Evolutionary conservation across 2,113 vertebrate genomes (phyloP).

Genomic region (Alligator sinensis): DNA sequence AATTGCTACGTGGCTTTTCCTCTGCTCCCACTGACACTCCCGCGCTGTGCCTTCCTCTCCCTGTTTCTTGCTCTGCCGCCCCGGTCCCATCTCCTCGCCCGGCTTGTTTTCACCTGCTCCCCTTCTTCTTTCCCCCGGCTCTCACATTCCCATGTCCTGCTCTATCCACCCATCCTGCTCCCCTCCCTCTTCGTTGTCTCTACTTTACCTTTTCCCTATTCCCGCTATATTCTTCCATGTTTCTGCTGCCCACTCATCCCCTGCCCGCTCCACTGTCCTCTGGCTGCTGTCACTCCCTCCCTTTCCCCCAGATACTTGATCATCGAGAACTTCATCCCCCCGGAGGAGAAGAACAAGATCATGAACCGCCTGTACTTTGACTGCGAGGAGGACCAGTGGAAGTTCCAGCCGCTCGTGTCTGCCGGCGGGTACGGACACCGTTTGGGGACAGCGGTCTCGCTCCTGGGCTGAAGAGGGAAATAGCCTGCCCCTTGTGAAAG

Average conservation of each 20-base stretch:
- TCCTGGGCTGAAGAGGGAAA: too few species aligned
- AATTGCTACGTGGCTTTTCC: neutral
- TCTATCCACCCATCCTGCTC: neutral
- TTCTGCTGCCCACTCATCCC: neutral
- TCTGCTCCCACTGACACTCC: neutral
- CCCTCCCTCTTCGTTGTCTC: neutral
- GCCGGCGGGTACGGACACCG: conserved; percentile 82
- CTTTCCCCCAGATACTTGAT: conserved; percentile 87
- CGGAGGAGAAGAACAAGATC: conserved; percentile 96
- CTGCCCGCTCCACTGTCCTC: neutral
- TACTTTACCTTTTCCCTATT: neutral
- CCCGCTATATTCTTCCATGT: neutral
- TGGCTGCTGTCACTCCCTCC: rapidly evolving
- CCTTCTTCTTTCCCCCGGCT: neutral
- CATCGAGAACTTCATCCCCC: conserved; percentile 98
- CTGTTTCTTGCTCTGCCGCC: neutral
- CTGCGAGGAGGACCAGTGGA: conserved; percentile 95
- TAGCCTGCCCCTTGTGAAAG: too few species aligned
- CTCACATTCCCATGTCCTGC: neutral
- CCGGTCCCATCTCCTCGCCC: neutral
- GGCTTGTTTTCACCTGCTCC: neutral
- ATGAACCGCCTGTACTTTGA: conserved; percentile 94
- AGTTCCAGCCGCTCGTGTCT: conserved; percentile 88
- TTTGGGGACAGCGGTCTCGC: neutral
- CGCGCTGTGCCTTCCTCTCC: neutral